Conservation (phyloP, 2,888 invertebrate species). For the Spatulosminthurus flaviceps region DNA sequence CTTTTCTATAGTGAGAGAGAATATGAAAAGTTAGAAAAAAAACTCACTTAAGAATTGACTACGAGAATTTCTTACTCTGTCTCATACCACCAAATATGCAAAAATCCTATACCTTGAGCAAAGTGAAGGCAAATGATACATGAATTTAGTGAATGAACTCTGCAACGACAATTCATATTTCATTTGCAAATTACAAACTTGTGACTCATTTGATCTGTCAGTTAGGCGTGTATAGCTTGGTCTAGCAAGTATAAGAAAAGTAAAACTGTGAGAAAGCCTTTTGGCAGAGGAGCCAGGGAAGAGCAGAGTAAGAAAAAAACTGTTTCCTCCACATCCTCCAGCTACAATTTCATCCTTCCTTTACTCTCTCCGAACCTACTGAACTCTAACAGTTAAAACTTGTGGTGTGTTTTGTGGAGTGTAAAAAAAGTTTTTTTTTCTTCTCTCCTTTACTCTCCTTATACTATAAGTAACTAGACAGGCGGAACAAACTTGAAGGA, state of each 20-base stretch:
- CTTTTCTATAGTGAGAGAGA: background rate
- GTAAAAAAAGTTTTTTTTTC: slow-evolving; percentile 44
- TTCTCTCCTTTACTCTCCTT: too few relatives aligned
- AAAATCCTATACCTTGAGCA: background rate
- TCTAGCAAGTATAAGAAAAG: slow-evolving; percentile 40
- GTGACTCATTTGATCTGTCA: slow-evolving; percentile 48
- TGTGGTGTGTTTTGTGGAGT: background rate
- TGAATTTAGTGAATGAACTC: slow-evolving; percentile 34
- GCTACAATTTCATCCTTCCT: background rate
- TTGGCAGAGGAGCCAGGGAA: background rate
- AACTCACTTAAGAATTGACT: too few relatives aligned
- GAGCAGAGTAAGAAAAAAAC: background rate
- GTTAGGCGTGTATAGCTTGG: slow-evolving; percentile 36
- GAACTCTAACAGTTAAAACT: too few relatives aligned
- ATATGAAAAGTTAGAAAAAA: background rate
- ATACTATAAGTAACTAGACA: slow-evolving; percentile 45
- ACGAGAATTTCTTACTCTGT: too few relatives aligned
- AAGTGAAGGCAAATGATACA: slow-evolving; percentile 6
- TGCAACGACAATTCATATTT: slow-evolving; percentile 39
- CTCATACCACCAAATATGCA: background rate
- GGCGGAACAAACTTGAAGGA: slow-evolving; percentile 42
- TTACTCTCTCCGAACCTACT: too few relatives aligned
- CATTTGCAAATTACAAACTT: slow-evolving; percentile 46
- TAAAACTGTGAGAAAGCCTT: slow-evolving; percentile 10
- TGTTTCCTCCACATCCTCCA: background rate